A percentile compares a stretch with the other conserved stretches of the same genome.
Conservation (phyloP, 1,140 invertebrate species). For the Caenorhabditis tropicalis region DNA sequence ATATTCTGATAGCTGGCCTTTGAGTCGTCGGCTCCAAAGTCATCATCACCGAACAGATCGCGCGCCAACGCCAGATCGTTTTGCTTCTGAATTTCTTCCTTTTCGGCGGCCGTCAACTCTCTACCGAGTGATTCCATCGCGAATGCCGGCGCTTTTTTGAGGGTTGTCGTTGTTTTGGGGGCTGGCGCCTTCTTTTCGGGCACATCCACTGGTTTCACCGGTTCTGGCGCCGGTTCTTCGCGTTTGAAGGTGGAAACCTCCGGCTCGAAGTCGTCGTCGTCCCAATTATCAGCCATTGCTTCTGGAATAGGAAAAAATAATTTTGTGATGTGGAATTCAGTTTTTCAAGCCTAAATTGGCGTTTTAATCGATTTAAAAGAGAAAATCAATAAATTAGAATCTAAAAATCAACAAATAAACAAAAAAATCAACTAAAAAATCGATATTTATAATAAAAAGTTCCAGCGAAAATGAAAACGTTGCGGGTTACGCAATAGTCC, state of each 20-base stretch:
- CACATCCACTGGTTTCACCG: background rate
- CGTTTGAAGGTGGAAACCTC: constrained; percentile 41
- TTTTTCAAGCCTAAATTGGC: background rate
- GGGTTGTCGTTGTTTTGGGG: background rate
- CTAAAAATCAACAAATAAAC: too few relatives aligned
- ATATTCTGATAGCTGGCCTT: constrained; percentile 42
- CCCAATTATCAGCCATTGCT: constrained; percentile 39
- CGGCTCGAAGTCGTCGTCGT: constrained; percentile 56
- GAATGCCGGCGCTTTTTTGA: constrained; percentile 7
- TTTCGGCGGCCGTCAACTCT: constrained; percentile 48
- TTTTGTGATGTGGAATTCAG: background rate
- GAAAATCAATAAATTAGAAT: too few relatives aligned
- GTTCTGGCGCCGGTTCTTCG: constrained; percentile 24
- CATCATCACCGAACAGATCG: constrained; percentile 49
- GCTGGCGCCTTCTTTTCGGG: background rate
- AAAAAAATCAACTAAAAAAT: too few relatives aligned
- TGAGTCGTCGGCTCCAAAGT: background rate
- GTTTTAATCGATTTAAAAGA: background rate
- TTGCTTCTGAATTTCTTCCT: constrained; percentile 46
- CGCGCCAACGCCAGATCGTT: constrained; percentile 44
- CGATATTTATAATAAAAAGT: too few relatives aligned
- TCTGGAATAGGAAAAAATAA: background rate
- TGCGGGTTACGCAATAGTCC: background rate
- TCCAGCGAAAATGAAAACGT: background rate
- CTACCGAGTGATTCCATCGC: constrained; percentile 53